Base-by-base conservation (phyloP, 2,888 invertebrate species). In the Trissolcus brochymenae region DNA sequence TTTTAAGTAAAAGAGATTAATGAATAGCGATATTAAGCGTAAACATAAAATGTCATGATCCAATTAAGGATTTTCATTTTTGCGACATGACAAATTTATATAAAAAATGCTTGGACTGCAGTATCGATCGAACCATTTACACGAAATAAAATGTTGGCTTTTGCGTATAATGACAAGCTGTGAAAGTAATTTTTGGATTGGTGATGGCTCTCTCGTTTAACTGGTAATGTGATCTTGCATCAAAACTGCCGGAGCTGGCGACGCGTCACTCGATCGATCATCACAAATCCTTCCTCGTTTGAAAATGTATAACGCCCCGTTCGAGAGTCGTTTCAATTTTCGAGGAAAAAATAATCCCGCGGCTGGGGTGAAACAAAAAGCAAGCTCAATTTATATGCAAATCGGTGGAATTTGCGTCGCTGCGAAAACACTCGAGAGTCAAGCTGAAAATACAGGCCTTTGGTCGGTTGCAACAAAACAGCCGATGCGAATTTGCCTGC, bases 301-400 rank as follows among this genome's bases (percentile, higher is more conserved):
- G 41, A 53, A 73, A 66, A 55, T 17, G 55, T 61, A 59, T 35
- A 11, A 35, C 35, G 35, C 35, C 35, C 4, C 6, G 35, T 11
- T 35, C 35, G 9, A 35, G 35, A 35, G 35, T 2, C 35, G 1
- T 35, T 35, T 35, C 35, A 35, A 35, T 35, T 35, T 35, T 35
- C 35, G 35, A 11, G 35, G 46, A 46, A 67, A 67, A 74, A 67
- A 49, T 46, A 51, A 17, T 19, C 55, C 41, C 4, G 25, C 49
- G 49, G 6, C 16, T 49, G 9, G 19, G 17, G 17, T 50, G 17
- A 62, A 67, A 57, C 74, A 40, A 67, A 67, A 46, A 67, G 41
- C 66, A 11, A 7, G 41, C 35, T 35, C 74, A 68, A 67, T 62
- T 74, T 74, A 74, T 67, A 74, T 74, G 74, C 11, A 62, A 74